Conservation (phyloP, 1,140 invertebrate genomes). For the Drosophila eugracilis region DNA sequence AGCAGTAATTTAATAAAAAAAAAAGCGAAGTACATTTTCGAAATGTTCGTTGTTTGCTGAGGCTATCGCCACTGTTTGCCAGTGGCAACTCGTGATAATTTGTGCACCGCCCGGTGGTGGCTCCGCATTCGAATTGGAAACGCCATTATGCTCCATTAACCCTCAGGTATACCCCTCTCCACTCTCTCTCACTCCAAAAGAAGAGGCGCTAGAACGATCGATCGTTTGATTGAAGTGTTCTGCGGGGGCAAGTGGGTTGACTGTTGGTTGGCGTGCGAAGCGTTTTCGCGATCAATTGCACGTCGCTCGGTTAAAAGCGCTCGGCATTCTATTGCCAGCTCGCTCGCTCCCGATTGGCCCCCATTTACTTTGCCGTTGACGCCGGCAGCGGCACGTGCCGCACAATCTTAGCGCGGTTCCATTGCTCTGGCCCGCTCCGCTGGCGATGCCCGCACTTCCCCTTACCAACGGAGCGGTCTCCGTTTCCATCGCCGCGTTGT, state of each 20-base stretch:
- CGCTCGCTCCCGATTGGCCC: constrained; percentile 57
- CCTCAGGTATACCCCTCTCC: constrained; percentile 22
- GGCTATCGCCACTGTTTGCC: background rate
- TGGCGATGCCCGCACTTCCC: background rate
- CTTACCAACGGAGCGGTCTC: background rate
- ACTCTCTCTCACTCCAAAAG: constrained; percentile 1
- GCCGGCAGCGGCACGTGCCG: constrained; percentile 71
- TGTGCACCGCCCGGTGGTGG: constrained; percentile 37
- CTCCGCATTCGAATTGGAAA: constrained; percentile 61
- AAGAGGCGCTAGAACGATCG: constrained; percentile 22
- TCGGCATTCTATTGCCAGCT: constrained; percentile 18
- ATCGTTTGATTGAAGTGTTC: constrained; percentile 1
- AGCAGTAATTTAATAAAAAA: constrained; percentile 12
- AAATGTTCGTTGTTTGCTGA: constrained; percentile 16
- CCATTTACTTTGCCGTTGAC: constrained; percentile 57
- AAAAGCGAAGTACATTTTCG: background rate
- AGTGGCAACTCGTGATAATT: constrained; percentile 44
- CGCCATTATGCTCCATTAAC: constrained; percentile 75
- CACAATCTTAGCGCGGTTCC: constrained; percentile 63
- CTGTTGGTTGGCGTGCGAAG: constrained; percentile 18
- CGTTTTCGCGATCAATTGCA: constrained; percentile 74
- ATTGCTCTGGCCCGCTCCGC: constrained; percentile 32
- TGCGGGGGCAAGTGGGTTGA: background rate
- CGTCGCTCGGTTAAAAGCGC: constrained; percentile 51
- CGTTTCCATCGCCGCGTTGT: constrained; percentile 47